A percentile compares a stretch with the other conserved stretches of the same genome.
phyloP scores from a whole-genome alignment of 2,113 vertebrate genomes.

The Varanus komodoensis region DNA sequence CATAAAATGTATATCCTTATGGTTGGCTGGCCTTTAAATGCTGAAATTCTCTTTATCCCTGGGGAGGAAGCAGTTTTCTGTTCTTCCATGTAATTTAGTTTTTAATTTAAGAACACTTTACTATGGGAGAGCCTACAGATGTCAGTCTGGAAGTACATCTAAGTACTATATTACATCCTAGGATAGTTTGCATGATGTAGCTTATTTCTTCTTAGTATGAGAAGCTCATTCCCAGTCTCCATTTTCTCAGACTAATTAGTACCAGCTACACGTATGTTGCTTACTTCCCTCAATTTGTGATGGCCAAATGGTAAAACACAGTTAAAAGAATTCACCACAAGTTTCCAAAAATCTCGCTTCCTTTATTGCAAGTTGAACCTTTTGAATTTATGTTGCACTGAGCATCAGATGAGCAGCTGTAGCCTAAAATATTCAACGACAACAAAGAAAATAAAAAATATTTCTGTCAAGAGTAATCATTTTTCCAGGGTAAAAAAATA shows the following conservation, averaged over 20 bases:
- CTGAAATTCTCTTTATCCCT: neutral
- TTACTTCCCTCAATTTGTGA: neutral
- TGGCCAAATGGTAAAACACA: neutral
- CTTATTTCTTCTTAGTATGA: neutral
- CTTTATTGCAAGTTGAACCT: neutral
- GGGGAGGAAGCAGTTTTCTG: neutral
- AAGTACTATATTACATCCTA: neutral
- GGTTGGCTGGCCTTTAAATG: neutral
- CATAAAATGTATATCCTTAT: neutral
- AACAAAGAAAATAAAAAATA: neutral
- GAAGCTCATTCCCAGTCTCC: neutral
- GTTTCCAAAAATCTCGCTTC: neutral
- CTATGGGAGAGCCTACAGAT: neutral
- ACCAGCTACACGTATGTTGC: neutral
- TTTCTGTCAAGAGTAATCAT: neutral
- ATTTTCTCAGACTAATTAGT: neutral
- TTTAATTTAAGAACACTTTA: constrained; percentile 5
- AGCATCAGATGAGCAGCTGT: constrained; percentile 25
- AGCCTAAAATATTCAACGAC: constrained; percentile 15
- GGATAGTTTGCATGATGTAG: neutral
- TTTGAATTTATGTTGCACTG: neutral
- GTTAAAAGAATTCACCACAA: neutral
- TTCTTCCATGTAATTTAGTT: neutral
- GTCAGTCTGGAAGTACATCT: constrained; percentile 4
- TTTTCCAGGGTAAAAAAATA: neutral